Evolutionary conservation across 2,113 vertebrate genomes (phyloP).

Genomic region (Nerophis ophidion): DNA sequence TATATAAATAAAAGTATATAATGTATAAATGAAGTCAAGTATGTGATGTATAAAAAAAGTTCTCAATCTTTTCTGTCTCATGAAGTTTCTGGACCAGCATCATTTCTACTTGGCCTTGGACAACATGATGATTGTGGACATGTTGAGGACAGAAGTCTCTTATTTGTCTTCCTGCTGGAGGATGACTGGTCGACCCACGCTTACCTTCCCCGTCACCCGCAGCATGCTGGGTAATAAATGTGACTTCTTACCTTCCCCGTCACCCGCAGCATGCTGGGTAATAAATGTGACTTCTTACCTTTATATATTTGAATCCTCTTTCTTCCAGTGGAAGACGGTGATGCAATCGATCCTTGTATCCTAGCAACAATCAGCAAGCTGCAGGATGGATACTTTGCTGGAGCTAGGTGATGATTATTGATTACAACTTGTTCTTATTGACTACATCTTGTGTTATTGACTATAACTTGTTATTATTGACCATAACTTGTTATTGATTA

Average conservation of each 20-base stretch:
- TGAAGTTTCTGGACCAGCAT: constrained; percentile 93
- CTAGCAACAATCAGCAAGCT: constrained; percentile 88
- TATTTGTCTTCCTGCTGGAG: constrained; percentile 95
- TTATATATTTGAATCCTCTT: neutral
- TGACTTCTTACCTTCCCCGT: constrained; percentile 82
- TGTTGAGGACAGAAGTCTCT: constrained; percentile 89
- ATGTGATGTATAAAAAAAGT: neutral
- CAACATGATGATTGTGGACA: constrained; percentile 98
- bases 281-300: constrained; percentile 60
- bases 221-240: constrained; percentile 81
- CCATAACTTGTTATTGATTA: no score
- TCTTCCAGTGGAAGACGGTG: constrained; percentile 82
- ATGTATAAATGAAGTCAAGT: no score
- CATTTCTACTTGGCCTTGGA: constrained; percentile 98
- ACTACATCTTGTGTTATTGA: no score
- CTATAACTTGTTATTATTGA: no score
- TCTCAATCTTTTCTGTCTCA: neutral
- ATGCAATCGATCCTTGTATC: constrained; percentile 86
- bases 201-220: constrained; percentile 89
- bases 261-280: constrained; percentile 89
- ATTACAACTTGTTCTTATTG: no score
- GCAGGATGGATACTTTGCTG: constrained; percentile 94
- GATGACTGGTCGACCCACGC: constrained; percentile 92
- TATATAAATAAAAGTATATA: no score
- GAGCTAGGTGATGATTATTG: constrained; percentile 77